Evolutionary conservation across 1,140 invertebrate species (phyloP).

Genomic region (Trachymyrmex cornetzi): DNA sequence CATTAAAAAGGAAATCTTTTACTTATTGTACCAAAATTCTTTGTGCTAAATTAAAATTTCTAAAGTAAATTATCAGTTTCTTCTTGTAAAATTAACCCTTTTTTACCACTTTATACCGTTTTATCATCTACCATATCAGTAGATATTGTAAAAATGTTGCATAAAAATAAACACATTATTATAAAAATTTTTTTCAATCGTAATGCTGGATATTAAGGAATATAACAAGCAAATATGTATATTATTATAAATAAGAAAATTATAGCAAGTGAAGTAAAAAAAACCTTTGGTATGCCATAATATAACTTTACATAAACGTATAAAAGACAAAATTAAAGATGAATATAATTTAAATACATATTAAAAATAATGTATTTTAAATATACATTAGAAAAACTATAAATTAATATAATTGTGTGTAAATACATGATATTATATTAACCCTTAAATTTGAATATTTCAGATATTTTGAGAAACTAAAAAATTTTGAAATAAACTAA

Average conservation of each 20-base stretch:
- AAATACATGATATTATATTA: background rate
- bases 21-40: background rate
- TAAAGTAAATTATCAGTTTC: background rate
- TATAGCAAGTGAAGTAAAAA: too few species aligned
- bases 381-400: background rate
- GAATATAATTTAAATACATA: slow-evolving; percentile 4
- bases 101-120: too few species aligned
- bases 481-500: background rate
- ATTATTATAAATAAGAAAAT: too few species aligned
- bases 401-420: background rate
- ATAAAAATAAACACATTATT: too few species aligned
- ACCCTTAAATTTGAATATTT: background rate
- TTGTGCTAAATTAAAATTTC: background rate
- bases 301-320: background rate
- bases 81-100: background rate
- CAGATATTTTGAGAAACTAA: background rate
- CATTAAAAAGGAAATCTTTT: background rate
- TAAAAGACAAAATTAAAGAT: background rate
- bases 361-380: background rate
- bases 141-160: too few species aligned
- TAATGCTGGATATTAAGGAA: too few species aligned
- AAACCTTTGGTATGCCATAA: background rate
- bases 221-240: too few species aligned
- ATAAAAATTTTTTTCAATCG: too few species aligned
- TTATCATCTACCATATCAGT: too few species aligned